A percentile compares a stretch with the other conserved stretches of the same genome.
Conservation (phyloP, 2,113 vertebrate species). For the Podarcis cretensis region DNA sequence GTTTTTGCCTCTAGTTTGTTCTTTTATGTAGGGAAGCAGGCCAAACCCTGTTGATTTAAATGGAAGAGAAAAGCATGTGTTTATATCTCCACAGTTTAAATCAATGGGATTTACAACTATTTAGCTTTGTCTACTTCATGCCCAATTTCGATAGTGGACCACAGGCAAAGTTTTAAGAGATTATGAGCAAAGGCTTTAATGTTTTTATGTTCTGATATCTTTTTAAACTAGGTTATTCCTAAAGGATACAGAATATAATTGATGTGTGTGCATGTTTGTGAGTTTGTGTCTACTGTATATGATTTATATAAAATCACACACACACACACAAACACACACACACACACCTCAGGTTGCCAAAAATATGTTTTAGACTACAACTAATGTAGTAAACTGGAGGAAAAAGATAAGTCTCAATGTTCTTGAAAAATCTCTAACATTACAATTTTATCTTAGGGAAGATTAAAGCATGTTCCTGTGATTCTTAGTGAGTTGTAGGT, state of each 20-base stretch:
- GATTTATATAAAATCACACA: too few species aligned
- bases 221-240: not conserved
- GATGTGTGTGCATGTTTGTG: not conserved
- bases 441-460: constrained; percentile 5
- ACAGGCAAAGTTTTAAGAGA: not conserved
- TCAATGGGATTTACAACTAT: not conserved
- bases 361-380: not conserved
- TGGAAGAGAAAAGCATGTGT: not conserved
- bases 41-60: not conserved
- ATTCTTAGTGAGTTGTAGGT: not conserved
- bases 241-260: not conserved
- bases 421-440: not conserved
- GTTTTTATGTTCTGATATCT: not conserved
- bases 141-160: not conserved
- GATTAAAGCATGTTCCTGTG: not conserved
- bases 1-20: not conserved
- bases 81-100: not conserved
- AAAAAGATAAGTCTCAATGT: constrained; percentile 14
- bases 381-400: not conserved
- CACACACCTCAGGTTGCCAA: not conserved
- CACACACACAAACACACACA: too few species aligned
- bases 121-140: not conserved
- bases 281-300: too few species aligned
- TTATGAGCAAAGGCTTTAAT: not conserved
- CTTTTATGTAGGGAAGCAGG: not conserved